These are phyloP conservation scores for Delphinapterus leucas DNA, from an alignment of 2,113 vertebrate species.

Conservation along the genomic window DNA sequence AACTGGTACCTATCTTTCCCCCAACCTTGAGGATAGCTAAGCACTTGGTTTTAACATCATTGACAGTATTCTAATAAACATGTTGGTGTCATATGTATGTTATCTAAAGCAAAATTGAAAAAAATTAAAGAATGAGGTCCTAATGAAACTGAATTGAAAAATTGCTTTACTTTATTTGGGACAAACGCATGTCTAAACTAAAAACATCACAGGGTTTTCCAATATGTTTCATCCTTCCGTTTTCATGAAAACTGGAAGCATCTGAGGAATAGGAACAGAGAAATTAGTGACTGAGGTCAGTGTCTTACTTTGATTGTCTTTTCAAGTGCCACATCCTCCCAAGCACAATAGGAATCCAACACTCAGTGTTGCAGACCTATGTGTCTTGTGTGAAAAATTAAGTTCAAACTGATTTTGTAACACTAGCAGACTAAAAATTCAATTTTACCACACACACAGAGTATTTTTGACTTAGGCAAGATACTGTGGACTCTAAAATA, in stretches of 20 bases:
- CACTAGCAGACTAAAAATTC: not conserved
- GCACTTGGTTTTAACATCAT: not conserved
- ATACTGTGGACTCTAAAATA: not conserved
- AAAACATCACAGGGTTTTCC: not conserved
- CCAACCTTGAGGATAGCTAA: not conserved
- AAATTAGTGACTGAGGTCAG: not conserved
- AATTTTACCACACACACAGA: not conserved
- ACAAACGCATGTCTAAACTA: not conserved
- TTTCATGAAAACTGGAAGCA: conserved; percentile 12
- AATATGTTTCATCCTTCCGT: not conserved
- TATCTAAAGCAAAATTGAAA: not conserved
- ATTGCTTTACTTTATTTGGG: not conserved
- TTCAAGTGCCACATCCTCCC: not conserved
- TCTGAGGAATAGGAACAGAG: not conserved
- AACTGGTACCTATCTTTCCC: not conserved
- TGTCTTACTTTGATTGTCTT: not conserved
- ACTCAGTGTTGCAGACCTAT: not conserved
- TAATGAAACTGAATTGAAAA: conserved; percentile 15
- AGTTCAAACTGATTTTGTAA: not conserved
- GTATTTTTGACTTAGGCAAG: not conserved
- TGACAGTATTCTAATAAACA: not conserved
- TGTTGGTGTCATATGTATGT: not conserved
- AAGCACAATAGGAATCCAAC: not conserved
- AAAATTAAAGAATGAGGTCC: not conserved
- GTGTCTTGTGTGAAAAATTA: conserved; percentile 5